Conservation (phyloP, 1,140 invertebrate species). For the Drosophila leontia region DNA sequence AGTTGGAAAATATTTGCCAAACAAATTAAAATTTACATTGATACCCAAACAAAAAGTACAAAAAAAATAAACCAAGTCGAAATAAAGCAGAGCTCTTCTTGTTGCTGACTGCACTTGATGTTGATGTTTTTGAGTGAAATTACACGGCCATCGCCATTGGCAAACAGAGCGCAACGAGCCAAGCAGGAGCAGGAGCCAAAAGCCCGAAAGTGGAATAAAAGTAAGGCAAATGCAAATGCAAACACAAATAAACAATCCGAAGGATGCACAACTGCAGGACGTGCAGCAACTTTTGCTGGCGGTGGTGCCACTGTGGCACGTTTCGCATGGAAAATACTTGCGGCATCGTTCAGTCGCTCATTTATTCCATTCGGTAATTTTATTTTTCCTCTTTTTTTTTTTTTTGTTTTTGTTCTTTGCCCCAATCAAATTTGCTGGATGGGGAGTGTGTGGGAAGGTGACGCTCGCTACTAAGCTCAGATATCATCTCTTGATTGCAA, state of each 20-base stretch:
- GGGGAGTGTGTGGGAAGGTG: neutral
- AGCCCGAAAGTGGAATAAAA: conserved; percentile 63
- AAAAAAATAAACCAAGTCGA: conserved; percentile 38
- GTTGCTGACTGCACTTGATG: conserved; percentile 40
- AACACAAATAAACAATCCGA: conserved; percentile 55
- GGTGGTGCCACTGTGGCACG: conserved; percentile 45
- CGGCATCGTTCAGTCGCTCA: conserved; percentile 36
- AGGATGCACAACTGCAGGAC: conserved; percentile 51
- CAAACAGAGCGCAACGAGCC: conserved; percentile 59
- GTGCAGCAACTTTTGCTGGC: conserved; percentile 39
- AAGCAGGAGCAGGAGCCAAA: conserved; percentile 22
- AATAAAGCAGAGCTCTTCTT: conserved; percentile 43
- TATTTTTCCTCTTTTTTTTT: conserved; percentile 1
- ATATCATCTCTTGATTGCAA: conserved; percentile 32
- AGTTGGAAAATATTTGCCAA: conserved; percentile 74
- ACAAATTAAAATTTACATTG: conserved; percentile 84
- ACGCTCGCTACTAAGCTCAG: conserved; percentile 28
- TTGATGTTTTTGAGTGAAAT: conserved; percentile 73
- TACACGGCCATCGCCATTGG: conserved; percentile 68
- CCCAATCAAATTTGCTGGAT: conserved; percentile 31
- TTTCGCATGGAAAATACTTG: conserved; percentile 33
- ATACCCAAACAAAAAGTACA: conserved; percentile 39
- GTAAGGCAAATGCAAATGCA: conserved; percentile 64
- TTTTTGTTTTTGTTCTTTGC: neutral
- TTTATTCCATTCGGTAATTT: conserved; percentile 28